Percentiles rank a stretch among this genome's conserved stretches.
phyloP scores from a whole-genome alignment of 2,888 invertebrate species.

The Cordylochernes scorpioides region DNA sequence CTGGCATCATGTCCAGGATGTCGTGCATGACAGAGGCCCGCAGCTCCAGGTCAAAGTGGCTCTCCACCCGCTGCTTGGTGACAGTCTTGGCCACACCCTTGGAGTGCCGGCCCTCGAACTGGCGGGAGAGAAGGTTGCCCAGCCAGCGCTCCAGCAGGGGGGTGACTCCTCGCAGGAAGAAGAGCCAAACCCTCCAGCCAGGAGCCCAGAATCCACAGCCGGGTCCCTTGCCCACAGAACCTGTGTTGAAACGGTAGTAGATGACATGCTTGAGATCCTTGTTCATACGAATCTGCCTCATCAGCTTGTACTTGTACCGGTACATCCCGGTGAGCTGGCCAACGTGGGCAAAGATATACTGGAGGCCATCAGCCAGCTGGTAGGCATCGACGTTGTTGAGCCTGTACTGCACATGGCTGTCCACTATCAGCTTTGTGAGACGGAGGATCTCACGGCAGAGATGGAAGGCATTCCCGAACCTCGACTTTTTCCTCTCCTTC shows the following conservation, averaged over 20 bases:
- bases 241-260: conserved; percentile 95
- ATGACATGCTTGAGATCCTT: conserved; percentile 97
- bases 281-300: conserved; percentile 98
- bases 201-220: conserved; percentile 97
- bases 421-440: conserved; percentile 91
- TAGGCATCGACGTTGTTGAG: conserved; percentile 98
- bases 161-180: conserved; percentile 97
- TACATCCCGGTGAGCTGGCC: conserved; percentile 99
- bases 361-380: conserved; percentile 86
- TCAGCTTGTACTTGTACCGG: conserved; percentile 89
- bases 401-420: conserved; percentile 96
- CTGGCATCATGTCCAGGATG: conserved; percentile 99
- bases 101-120: conserved; percentile 96
- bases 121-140: conserved; percentile 89
- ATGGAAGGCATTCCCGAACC: conserved; percentile 94
- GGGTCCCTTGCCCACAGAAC: conserved; percentile 91
- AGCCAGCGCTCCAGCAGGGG: conserved; percentile 92
- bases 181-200: conserved; percentile 97
- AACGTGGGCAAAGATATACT: conserved; percentile 97
- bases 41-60: conserved; percentile 93
- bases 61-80: conserved; percentile 95
- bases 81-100: conserved; percentile 99
- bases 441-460: conserved; percentile 92
- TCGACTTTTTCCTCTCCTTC: conserved; percentile 93
- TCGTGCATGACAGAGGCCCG: conserved; percentile 61